These are phyloP conservation scores for Ciconia stormi DNA, from an alignment of 2,113 vertebrate species.

Conservation along the genomic window DNA sequence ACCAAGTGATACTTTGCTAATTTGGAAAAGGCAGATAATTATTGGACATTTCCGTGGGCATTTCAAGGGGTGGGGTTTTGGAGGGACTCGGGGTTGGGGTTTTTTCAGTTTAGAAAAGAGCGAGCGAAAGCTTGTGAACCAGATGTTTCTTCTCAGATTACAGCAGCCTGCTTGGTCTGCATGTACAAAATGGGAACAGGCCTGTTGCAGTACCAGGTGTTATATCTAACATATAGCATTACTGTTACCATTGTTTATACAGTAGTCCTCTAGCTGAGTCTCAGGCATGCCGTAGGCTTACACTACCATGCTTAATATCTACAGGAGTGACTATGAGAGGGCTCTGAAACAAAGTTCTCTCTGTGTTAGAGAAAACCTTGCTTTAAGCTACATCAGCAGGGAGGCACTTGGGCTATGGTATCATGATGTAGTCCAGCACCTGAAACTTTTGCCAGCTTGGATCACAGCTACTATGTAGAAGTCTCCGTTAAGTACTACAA, in stretches of 20 bases:
- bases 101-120: not conserved
- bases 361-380: not conserved
- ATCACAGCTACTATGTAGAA: not conserved
- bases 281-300: not conserved
- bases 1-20: not conserved
- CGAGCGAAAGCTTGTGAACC: not conserved
- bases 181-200: not conserved
- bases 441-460: not conserved
- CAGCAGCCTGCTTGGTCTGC: not conserved
- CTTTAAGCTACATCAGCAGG: not conserved
- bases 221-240: not conserved
- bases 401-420: not conserved
- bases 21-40: slow-evolving; percentile 1
- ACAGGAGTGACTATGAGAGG: not conserved
- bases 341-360: not conserved
- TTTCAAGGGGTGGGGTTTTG: not conserved
- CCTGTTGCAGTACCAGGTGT: not conserved
- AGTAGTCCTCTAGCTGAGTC: not conserved
- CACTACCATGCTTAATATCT: not conserved
- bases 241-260: not conserved
- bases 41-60: not conserved
- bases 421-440: not conserved
- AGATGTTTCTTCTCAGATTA: slow-evolving; percentile 39
- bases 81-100: not conserved
- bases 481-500: not conserved